phyloP scores from a whole-genome alignment of 2,113 vertebrate genomes.

The Sturnus vulgaris region DNA sequence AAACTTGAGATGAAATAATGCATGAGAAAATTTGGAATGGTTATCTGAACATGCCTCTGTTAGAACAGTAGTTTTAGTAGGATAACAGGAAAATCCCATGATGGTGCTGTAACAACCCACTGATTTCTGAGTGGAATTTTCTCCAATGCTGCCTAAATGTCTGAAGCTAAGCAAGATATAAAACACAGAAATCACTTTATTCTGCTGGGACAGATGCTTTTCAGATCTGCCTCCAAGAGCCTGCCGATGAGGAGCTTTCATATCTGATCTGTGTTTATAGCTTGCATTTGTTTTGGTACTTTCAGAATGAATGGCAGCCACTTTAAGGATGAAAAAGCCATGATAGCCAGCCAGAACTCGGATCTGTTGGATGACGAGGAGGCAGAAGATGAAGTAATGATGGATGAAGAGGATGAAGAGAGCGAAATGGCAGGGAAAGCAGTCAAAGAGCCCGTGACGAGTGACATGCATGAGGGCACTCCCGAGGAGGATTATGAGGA shows the following conservation, averaged over 20 bases:
- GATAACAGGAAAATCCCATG: neutral
- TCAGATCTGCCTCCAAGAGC: neutral
- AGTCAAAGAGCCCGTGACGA: slow-evolving; percentile 70
- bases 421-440: slow-evolving; percentile 75
- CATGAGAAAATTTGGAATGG: slow-evolving; percentile 36
- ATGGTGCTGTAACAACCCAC: neutral
- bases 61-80: slow-evolving; percentile 9
- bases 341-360: slow-evolving; percentile 80
- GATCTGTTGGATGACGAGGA: slow-evolving; percentile 90
- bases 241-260: neutral
- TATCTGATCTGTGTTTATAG: neutral
- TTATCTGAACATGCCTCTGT: neutral
- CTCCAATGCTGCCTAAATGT: neutral
- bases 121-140: neutral
- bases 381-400: slow-evolving; percentile 85
- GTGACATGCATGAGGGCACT: slow-evolving; percentile 77
- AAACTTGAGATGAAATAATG: slow-evolving; percentile 25
- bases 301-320: slow-evolving; percentile 87
- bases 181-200: neutral
- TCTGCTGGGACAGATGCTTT: neutral
- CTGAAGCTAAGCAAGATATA: neutral
- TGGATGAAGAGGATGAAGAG: slow-evolving; percentile 88
- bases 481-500: slow-evolving; percentile 85
- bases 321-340: slow-evolving; percentile 87
- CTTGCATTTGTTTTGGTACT: neutral